Base-by-base conservation (phyloP, 1,140 invertebrate species). In the Drosophila pseudoobscura region DNA sequence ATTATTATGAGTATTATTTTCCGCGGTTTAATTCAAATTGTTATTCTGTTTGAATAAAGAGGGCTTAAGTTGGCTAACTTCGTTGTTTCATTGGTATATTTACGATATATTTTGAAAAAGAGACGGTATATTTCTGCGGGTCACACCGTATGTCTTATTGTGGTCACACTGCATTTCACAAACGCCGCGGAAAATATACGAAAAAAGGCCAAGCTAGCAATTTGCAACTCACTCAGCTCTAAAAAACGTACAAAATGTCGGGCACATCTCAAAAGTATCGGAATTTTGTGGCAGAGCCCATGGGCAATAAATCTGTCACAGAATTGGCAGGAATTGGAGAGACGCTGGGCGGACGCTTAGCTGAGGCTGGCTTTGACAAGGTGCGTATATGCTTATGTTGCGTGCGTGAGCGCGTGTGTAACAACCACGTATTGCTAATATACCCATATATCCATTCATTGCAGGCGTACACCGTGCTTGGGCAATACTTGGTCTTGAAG, bases 391-490 rank as follows among this genome's bases (percentile, higher is more conserved):
- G 92, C 90, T 56, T 26, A 26, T 26, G 4, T 26, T 26, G 24
- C 24, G 5, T 26, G 4, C 5, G 0, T 26, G 5, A 5, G 24
- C 0, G 24, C 1, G 24, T 26, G 24, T 17, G 35, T 24, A 57
- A 66, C 64, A 73, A 70, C 66, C 46, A 70, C 43, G n/a, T 49
- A 55, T 35, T 8, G 26, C 2, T 61, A 7, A 43, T 50, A 26
- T 22, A 13, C 13, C 22, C 5, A 91, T 13, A 82, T 90, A 94
- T 4, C 3, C 24, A 26, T 26, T 26, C 0, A 26, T 26, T 96
- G 70, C 93, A 99, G 98, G 99, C 99, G 0, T 99, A 98, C 92
- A 96, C 98, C 13, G 97, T 99, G 0, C 93, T 99, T 13, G 99
- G 99, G 0, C 98, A 99, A 92, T 99, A 96, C 92, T 93, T 99